Percentiles rank a stretch among this genome's conserved stretches.
phyloP scores from a whole-genome alignment of 2,888 invertebrate species.

The Lucinisca nassula region DNA sequence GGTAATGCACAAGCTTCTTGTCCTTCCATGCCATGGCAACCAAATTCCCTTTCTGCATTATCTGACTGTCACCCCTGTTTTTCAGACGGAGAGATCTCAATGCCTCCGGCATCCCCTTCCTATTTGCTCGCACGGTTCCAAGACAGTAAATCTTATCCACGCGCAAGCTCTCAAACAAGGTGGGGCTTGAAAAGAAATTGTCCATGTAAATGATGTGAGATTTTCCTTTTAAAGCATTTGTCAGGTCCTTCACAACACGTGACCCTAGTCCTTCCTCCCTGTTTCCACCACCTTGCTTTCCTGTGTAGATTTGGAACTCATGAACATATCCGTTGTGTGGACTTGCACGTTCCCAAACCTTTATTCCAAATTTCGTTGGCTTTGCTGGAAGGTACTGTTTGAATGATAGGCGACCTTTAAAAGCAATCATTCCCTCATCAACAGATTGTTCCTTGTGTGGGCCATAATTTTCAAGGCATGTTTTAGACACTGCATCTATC shows the following conservation, averaged over 20 bases:
- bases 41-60: constrained; percentile 42
- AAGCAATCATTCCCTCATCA: constrained; percentile 43
- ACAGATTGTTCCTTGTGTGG: constrained; percentile 31
- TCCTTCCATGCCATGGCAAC: constrained; percentile 67
- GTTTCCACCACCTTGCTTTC: background rate
- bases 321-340: constrained; percentile 46
- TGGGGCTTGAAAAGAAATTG: background rate
- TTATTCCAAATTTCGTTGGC: constrained; percentile 45
- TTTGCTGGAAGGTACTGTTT: constrained; percentile 57
- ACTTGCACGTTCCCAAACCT: constrained; percentile 43
- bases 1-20: constrained; percentile 53
- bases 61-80: constrained; percentile 61
- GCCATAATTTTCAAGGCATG: constrained; percentile 24
- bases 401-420: constrained; percentile 47
- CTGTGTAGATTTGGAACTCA: constrained; percentile 30
- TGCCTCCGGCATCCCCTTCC: constrained; percentile 48
- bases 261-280: constrained; percentile 6
- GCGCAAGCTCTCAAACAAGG: constrained; percentile 13
- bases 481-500: constrained; percentile 33
- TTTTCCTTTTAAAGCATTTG: background rate
- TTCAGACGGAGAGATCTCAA: constrained; percentile 28
- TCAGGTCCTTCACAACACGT: constrained; percentile 18
- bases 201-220: background rate
- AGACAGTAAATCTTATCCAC: constrained; percentile 17
- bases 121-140: constrained; percentile 50